These are phyloP conservation scores for Apis florea DNA, from an alignment of 1,140 invertebrate genomes.

Conservation along the genomic window DNA sequence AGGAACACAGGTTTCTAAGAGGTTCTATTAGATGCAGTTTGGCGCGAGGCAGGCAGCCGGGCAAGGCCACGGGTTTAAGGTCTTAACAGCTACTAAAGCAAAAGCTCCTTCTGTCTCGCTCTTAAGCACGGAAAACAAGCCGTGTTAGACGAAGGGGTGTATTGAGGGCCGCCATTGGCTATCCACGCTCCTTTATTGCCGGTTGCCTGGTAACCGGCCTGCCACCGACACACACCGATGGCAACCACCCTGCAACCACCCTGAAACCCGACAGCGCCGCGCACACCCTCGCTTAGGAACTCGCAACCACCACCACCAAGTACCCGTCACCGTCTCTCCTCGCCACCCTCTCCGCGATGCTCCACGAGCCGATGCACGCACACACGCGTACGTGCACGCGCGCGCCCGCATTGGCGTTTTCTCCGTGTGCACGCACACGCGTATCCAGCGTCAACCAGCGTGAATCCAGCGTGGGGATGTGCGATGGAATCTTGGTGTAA, in stretches of 20 bases:
- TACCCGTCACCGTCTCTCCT: conserved; percentile 56
- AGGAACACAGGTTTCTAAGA: conserved; percentile 37
- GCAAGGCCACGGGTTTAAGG: conserved; percentile 67
- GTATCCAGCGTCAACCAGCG: not conserved
- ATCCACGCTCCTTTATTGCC: conserved; percentile 78
- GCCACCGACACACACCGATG: conserved; percentile 69
- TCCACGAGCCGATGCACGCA: not conserved
- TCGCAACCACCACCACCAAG: conserved; percentile 58
- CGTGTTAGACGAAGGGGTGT: conserved; percentile 77
- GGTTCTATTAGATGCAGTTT: conserved; percentile 56
- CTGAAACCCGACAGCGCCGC: conserved; percentile 44
- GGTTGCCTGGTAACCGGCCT: conserved; percentile 78
- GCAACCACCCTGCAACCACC: conserved; percentile 58
- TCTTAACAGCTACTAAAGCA: conserved; percentile 80
- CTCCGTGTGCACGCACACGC: not conserved
- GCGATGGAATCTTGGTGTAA: conserved; percentile 42
- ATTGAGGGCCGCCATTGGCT: conserved; percentile 79
- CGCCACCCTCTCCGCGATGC: conserved; percentile 41
- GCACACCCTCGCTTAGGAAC: conserved; percentile 64
- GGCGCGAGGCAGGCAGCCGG: conserved; percentile 30
- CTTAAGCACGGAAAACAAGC: conserved; percentile 78
- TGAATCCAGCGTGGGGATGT: not conserved
- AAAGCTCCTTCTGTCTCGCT: conserved; percentile 75
- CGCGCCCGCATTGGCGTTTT: not conserved
- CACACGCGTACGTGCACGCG: not conserved